Conservation (phyloP, 2,797 vertebrate genomes). For the Sardinella longiceps region DNA sequence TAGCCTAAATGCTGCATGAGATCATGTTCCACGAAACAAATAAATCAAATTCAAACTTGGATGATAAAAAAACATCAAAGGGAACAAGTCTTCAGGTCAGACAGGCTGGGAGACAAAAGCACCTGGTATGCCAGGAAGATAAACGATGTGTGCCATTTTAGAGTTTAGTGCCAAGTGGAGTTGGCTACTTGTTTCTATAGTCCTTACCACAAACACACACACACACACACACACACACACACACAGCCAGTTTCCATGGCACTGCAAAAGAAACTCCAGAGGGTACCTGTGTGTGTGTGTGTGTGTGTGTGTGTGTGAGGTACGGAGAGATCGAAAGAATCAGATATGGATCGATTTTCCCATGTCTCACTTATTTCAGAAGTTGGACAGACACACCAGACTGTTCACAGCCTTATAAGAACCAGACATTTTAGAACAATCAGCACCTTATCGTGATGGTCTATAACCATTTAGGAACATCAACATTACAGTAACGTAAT, state of each 20-base stretch:
- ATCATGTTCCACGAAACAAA: neutral
- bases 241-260: constrained; percentile 53
- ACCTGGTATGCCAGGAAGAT: neutral
- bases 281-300: neutral
- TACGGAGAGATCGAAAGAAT: too few relatives aligned
- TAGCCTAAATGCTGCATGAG: neutral
- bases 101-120: neutral
- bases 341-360: too few relatives aligned
- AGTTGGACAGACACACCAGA: too few relatives aligned
- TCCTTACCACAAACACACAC: neutral
- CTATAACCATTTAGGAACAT: too few relatives aligned
- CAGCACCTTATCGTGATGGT: too few relatives aligned
- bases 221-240: neutral
- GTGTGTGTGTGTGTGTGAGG: constrained; percentile 2
- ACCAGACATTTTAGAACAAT: too few relatives aligned
- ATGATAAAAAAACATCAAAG: constrained; percentile 7
- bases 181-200: constrained; percentile 31
- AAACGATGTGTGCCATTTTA: constrained; percentile 39
- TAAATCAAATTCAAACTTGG: neutral
- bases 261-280: constrained; percentile 25
- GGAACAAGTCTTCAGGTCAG: neutral
- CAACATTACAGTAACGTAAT: too few relatives aligned
- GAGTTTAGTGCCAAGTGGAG: constrained; percentile 47
- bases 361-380: too few relatives aligned
- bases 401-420: too few relatives aligned